Conservation (phyloP, 2,113 vertebrate genomes). For the Oplegnathus fasciatus region DNA sequence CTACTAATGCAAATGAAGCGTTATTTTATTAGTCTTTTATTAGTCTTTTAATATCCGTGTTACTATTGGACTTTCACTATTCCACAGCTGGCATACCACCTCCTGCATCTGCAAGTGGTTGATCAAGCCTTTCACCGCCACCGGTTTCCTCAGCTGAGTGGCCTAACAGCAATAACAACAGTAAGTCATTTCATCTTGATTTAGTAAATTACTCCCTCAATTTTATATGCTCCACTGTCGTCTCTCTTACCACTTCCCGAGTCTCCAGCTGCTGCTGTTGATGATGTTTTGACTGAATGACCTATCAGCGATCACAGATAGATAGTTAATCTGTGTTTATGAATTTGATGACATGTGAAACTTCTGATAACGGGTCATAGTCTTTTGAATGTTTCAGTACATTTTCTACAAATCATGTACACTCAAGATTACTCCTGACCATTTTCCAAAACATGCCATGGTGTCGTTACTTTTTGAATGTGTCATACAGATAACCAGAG, state of each 20-base stretch:
- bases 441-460: neutral
- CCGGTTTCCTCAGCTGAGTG: conserved; percentile 20
- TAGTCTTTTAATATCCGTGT: conserved; percentile 11
- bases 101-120: conserved; percentile 22
- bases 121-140: conserved; percentile 23
- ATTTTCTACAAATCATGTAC: neutral
- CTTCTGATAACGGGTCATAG: neutral
- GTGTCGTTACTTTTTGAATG: neutral
- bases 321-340: conserved; percentile 1
- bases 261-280: neutral
- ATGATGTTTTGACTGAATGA: conserved; percentile 12
- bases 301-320: conserved; percentile 21
- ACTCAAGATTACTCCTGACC: neutral
- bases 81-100: conserved; percentile 35
- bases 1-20: neutral
- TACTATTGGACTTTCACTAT: conserved; percentile 16
- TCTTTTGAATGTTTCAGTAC: neutral
- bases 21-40: conserved; percentile 9
- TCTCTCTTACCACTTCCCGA: conserved; percentile 29
- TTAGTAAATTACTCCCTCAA: neutral
- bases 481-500: neutral
- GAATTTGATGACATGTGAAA: neutral
- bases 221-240: neutral
- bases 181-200: conserved; percentile 13
- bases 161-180: conserved; percentile 44